A percentile compares a stretch with the other conserved stretches of the same genome.
Evolutionary conservation across 2,888 invertebrate genomes (phyloP).

Genomic region (Ernsta delagoae): DNA sequence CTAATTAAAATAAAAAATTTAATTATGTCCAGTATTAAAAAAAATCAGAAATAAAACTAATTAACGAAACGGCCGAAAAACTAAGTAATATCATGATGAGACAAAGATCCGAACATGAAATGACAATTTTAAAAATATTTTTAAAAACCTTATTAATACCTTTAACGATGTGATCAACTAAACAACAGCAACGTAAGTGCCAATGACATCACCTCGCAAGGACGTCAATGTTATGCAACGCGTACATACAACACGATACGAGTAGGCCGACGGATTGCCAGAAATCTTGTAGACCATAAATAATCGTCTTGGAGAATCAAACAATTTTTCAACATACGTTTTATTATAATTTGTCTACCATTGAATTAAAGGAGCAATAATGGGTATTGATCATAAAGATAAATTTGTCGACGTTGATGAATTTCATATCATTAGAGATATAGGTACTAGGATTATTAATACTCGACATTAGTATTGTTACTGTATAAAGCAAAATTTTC

Average conservation of each 20-base stretch:
- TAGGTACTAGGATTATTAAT: too few relatives aligned
- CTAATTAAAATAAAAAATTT: too few relatives aligned
- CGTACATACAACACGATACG: constrained; percentile 31
- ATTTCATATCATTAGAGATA: too few relatives aligned
- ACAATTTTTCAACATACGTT: neutral
- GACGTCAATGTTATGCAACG: constrained; percentile 57
- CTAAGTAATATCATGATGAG: neutral
- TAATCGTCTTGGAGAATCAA: neutral
- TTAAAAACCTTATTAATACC: constrained; percentile 37
- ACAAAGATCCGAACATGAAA: neutral
- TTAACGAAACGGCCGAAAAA: neutral
- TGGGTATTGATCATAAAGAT: neutral
- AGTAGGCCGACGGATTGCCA: constrained; percentile 38
- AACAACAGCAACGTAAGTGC: constrained; percentile 20
- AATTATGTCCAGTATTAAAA: too few relatives aligned
- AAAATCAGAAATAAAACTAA: too few relatives aligned
- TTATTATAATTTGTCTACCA: neutral
- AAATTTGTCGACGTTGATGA: neutral
- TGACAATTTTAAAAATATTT: neutral
- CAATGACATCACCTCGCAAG: constrained; percentile 65
- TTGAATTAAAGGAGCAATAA: neutral
- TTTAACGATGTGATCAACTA: constrained; percentile 16
- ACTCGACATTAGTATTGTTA: too few relatives aligned
- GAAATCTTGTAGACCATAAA: constrained; percentile 21
- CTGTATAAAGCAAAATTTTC: too few relatives aligned